A percentile compares a stretch with the other conserved stretches of the same genome.
phyloP scores from a whole-genome alignment of 2,797 vertebrate species.

The Petrocephalus sullivani region DNA sequence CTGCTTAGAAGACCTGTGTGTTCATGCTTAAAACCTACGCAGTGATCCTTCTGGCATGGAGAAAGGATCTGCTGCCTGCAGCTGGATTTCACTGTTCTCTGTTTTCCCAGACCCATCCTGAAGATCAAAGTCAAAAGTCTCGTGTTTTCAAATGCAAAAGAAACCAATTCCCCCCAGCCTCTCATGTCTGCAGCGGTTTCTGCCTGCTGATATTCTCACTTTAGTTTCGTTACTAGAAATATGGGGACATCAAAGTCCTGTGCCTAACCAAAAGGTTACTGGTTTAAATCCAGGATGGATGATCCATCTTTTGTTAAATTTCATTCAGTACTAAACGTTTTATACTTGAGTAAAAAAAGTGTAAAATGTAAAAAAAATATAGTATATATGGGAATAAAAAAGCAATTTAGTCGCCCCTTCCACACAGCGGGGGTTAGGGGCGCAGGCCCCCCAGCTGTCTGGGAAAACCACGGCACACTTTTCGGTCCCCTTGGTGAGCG shows the following conservation, averaged over 20 bases:
- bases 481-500: background rate
- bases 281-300: background rate
- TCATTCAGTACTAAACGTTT: background rate
- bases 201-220: background rate
- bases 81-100: background rate
- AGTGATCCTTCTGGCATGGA: background rate
- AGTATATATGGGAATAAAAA: background rate
- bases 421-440: background rate
- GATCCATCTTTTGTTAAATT: background rate
- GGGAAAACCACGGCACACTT: background rate
- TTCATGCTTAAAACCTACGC: background rate
- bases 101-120: background rate
- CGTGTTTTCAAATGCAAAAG: background rate
- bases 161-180: background rate
- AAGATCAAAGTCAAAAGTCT: background rate
- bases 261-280: background rate
- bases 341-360: background rate
- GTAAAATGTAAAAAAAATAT: background rate
- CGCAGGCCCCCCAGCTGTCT: background rate
- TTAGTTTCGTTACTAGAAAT: background rate
- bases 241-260: background rate
- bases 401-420: background rate
- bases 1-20: background rate
- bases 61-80: background rate
- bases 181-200: background rate